These are phyloP conservation scores for Lithophane semibrunnea DNA, from an alignment of 2,888 invertebrate genomes.

Conservation along the genomic window DNA sequence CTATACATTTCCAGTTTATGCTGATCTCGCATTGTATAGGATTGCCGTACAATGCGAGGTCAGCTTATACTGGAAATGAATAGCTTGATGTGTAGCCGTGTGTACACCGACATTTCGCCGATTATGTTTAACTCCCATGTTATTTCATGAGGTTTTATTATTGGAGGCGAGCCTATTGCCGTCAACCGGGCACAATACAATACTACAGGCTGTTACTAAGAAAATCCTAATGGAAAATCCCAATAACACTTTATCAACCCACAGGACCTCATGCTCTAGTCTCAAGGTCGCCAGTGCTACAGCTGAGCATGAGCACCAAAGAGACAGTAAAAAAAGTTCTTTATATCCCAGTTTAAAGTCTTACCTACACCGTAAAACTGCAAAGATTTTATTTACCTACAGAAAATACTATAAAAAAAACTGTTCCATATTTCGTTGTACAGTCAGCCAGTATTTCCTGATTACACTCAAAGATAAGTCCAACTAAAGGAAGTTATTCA, in stretches of 20 bases:
- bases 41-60: too few relatives aligned
- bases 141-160: too few relatives aligned
- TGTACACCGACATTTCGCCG: too few relatives aligned
- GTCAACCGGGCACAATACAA: too few relatives aligned
- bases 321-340: not conserved
- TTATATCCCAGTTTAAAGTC: not conserved
- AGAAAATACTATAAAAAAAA: slow-evolving; percentile 3
- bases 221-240: not conserved
- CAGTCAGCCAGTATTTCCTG: slow-evolving; percentile 31
- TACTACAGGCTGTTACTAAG: rapidly evolving
- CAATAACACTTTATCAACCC: not conserved
- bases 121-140: too few relatives aligned
- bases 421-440: slow-evolving; percentile 7
- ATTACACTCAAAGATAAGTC: slow-evolving; percentile 54
- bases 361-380: not conserved
- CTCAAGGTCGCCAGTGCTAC: too few relatives aligned
- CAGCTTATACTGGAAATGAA: too few relatives aligned
- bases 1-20: too few relatives aligned
- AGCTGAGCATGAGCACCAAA: too few relatives aligned
- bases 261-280: not conserved
- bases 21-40: too few relatives aligned
- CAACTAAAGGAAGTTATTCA: slow-evolving; percentile 54
- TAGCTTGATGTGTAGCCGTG: too few relatives aligned
- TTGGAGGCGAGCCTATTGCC: too few relatives aligned
- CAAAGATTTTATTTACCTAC: slow-evolving; percentile 8